Conservation (phyloP, 1,140 invertebrate genomes). For the Pentalonia nigronervosa region DNA sequence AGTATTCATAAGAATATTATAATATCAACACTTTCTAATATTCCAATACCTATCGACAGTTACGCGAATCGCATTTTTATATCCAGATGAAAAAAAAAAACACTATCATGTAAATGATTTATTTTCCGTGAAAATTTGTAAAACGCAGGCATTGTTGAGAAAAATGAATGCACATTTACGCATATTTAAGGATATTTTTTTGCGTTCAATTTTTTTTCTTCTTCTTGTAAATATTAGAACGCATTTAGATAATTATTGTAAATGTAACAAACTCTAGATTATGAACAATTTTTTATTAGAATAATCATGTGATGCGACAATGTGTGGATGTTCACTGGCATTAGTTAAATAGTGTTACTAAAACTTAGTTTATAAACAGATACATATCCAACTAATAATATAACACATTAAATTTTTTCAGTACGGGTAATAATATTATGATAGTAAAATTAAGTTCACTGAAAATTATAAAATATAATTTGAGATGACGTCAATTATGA, state of each 20-base stretch:
- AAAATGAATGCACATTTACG: slow-evolving; percentile 14
- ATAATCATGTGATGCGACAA: background rate
- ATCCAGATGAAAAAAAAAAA: background rate
- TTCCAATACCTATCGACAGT: background rate
- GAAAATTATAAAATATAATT: background rate
- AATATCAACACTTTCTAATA: slow-evolving; percentile 9
- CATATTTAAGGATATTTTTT: background rate
- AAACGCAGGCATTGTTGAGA: slow-evolving; percentile 20
- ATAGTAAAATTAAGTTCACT: background rate
- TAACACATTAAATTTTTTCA: background rate
- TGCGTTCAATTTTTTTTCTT: background rate
- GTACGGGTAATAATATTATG: too few relatives aligned
- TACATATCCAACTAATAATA: background rate
- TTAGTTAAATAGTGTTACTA: too few relatives aligned
- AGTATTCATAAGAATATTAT: background rate
- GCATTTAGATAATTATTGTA: background rate
- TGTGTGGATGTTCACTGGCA: too few relatives aligned
- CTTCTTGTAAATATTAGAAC: background rate
- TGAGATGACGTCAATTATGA: background rate
- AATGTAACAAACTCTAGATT: too few relatives aligned
- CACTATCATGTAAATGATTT: background rate
- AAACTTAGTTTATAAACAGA: too few relatives aligned
- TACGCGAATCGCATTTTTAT: background rate
- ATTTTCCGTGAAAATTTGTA: slow-evolving; percentile 17
- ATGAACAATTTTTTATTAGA: background rate